These are phyloP conservation scores for Thalassophryne amazonica DNA, from an alignment of 2,797 vertebrate species.

Conservation along the genomic window DNA sequence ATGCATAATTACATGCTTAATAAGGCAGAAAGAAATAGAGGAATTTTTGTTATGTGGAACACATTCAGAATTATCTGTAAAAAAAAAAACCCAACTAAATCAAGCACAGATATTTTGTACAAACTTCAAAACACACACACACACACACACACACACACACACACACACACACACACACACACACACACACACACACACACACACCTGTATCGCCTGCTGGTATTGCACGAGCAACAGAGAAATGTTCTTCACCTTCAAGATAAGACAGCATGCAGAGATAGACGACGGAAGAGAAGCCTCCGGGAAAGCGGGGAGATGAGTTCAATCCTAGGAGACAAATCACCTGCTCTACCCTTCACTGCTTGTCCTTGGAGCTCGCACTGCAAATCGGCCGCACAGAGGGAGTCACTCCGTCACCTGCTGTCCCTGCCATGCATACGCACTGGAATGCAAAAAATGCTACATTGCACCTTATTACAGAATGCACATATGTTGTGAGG, in stretches of 20 bases:
- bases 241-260: slow-evolving; percentile 66
- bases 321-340: slow-evolving; percentile 72
- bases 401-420: slow-evolving; percentile 49
- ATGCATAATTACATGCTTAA: neutral
- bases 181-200: too few species aligned
- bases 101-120: too few species aligned
- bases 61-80: too few species aligned
- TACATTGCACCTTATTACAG: slow-evolving; percentile 27
- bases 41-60: neutral
- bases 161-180: too few species aligned
- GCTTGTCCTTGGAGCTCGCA: slow-evolving; percentile 69
- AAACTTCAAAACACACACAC: too few species aligned
- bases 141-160: too few species aligned
- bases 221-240: too few species aligned
- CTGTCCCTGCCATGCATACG: slow-evolving; percentile 41
- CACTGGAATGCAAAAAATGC: slow-evolving; percentile 51
- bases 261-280: slow-evolving; percentile 42
- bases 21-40: neutral
- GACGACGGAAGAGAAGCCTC: slow-evolving; percentile 37
- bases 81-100: too few species aligned
- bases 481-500: slow-evolving; percentile 41
- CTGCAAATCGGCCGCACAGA: slow-evolving; percentile 39
- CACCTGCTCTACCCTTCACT: slow-evolving; percentile 64
- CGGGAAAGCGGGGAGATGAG: slow-evolving; percentile 47
- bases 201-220: slow-evolving; percentile 31